Conservation (phyloP, 2,888 invertebrate species). For the Timema podura region DNA sequence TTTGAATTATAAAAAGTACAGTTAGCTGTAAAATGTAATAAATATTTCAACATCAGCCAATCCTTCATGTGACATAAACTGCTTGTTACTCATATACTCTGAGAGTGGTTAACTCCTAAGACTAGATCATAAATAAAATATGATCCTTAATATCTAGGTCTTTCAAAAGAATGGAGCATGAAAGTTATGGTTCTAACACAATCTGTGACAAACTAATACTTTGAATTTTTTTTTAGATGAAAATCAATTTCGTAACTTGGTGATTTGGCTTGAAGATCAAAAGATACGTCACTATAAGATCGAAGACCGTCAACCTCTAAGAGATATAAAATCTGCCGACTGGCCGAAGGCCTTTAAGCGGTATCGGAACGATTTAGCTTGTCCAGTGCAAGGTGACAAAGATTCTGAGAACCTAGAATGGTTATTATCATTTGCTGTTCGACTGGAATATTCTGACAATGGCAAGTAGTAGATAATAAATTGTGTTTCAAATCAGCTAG, state of each 20-base stretch:
- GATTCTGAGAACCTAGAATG: constrained; percentile 74
- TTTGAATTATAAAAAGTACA: too few relatives aligned
- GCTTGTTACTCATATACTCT: too few relatives aligned
- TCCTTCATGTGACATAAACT: neutral
- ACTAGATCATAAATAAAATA: neutral
- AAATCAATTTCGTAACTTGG: constrained; percentile 70
- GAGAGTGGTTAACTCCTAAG: too few relatives aligned
- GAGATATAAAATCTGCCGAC: constrained; percentile 58
- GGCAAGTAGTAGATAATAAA: constrained; percentile 46
- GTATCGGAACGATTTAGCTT: constrained; percentile 72
- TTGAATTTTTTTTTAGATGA: constrained; percentile 58
- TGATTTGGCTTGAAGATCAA: constrained; percentile 91
- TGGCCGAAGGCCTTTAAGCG: constrained; percentile 70
- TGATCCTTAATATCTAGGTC: neutral
- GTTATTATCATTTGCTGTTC: constrained; percentile 78
- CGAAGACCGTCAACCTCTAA: constrained; percentile 70
- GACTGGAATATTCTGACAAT: constrained; percentile 78
- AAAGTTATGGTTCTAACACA: neutral
- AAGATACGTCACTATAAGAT: constrained; percentile 85
- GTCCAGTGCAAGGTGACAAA: constrained; percentile 59
- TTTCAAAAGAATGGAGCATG: too few relatives aligned
- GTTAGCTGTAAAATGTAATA: too few relatives aligned
- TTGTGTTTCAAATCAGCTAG: neutral
- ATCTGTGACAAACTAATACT: neutral
- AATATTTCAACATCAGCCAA: neutral